Conservation (phyloP, 2,113 vertebrate species). For the Macrotis lagotis region DNA sequence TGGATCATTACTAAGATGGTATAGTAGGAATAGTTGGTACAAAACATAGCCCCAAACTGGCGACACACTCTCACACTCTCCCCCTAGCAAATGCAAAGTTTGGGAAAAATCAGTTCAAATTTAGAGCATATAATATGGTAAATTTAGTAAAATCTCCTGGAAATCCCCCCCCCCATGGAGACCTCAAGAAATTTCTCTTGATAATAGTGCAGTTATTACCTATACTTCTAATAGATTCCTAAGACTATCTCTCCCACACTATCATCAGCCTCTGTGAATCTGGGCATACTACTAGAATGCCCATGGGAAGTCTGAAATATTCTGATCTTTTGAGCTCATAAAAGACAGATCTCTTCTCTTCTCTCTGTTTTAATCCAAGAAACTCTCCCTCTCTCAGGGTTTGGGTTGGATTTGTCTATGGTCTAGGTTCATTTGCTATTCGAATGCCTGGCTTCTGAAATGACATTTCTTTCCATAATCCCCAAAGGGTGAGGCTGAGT, state of each 20-base stretch:
- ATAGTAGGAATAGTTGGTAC: background rate
- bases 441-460: background rate
- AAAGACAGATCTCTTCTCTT: background rate
- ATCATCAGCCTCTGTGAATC: background rate
- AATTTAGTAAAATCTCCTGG: background rate
- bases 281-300: background rate
- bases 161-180: background rate
- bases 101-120: background rate
- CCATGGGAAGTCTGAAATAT: background rate
- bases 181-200: background rate
- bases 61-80: background rate
- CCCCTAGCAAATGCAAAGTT: background rate
- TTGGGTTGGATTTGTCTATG: background rate
- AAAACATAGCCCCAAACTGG: background rate
- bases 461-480: background rate
- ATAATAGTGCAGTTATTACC: background rate
- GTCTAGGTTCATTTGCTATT: background rate
- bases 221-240: background rate
- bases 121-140: background rate
- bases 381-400: background rate
- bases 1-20: background rate
- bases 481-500: background rate
- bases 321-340: background rate
- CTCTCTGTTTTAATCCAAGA: background rate
- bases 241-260: background rate